Conservation (phyloP, 2,797 vertebrate species). For the Mormyrops attenuatus region DNA sequence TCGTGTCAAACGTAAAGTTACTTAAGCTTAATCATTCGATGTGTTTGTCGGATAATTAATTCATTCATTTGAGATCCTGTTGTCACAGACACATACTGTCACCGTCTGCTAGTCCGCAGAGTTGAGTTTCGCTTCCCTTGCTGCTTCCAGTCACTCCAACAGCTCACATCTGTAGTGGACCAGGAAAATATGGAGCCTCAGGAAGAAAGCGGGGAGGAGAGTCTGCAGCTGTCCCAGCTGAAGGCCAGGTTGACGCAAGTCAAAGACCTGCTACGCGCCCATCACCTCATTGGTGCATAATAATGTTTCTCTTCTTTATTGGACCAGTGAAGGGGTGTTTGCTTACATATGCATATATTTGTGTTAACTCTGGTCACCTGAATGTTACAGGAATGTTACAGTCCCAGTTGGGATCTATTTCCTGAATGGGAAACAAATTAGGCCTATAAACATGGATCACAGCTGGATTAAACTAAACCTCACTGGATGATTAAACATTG, state of each 20-base stretch:
- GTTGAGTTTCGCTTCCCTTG: neutral
- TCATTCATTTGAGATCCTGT: neutral
- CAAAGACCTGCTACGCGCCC: constrained; percentile 59
- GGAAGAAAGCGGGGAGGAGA: constrained; percentile 38
- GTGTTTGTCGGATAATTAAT: neutral
- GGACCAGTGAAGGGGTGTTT: neutral
- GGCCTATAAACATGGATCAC: neutral
- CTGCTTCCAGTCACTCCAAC: constrained; percentile 40
- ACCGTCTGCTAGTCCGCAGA: neutral
- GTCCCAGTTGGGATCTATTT: neutral
- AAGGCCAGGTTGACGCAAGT: constrained; percentile 56
- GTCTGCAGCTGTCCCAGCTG: constrained; percentile 40
- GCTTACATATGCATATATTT: neutral
- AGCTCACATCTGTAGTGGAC: constrained; percentile 42
- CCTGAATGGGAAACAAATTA: neutral
- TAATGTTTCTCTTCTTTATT: neutral
- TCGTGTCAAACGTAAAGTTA: neutral
- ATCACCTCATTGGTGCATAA: constrained; percentile 71
- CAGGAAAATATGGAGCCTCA: constrained; percentile 12
- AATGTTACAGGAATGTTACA: neutral
- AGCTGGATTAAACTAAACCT: neutral
- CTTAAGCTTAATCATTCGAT: neutral
- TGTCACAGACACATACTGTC: neutral
- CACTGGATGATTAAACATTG: neutral
- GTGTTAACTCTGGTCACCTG: neutral